These are phyloP conservation scores for Colletes latitarsis DNA, from an alignment of 1,140 invertebrate genomes.

Conservation along the genomic window DNA sequence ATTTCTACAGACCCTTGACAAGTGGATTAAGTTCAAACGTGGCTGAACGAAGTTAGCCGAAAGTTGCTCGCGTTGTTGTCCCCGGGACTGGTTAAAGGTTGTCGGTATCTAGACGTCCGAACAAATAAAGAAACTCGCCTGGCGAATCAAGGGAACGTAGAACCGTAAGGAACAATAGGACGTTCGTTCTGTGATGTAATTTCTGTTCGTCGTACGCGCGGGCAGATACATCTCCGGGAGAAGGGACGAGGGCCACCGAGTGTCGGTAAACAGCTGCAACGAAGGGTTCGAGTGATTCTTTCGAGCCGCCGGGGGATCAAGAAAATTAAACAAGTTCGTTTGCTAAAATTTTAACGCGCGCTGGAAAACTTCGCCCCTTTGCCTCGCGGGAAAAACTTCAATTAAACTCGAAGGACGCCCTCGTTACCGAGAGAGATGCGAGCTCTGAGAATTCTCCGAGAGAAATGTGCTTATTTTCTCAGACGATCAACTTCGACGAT, in stretches of 20 bases:
- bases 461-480: no score
- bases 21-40: conserved; percentile 62
- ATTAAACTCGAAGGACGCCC: conserved; percentile 39
- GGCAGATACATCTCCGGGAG: conserved; percentile 4
- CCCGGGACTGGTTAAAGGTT: conserved; percentile 36
- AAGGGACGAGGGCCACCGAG: not conserved
- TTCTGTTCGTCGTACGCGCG: no score
- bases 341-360: conserved; percentile 59
- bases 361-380: conserved; percentile 37
- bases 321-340: conserved; percentile 52
- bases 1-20: conserved; percentile 45
- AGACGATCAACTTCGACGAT: no score
- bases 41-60: conserved; percentile 48
- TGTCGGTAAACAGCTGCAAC: conserved; percentile 44
- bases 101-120: conserved; percentile 39
- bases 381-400: conserved; percentile 47
- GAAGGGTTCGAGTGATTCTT: conserved; percentile 18
- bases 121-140: conserved; percentile 54
- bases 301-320: conserved; percentile 21
- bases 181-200: not conserved
- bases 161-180: not conserved
- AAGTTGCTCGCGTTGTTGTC: conserved; percentile 58
- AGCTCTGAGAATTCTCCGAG: not conserved
- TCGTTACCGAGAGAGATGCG: not conserved
- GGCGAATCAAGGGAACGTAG: conserved; percentile 25